Evolutionary conservation across 2,113 vertebrate genomes (phyloP).

Genomic region (Procapra przewalskii): DNA sequence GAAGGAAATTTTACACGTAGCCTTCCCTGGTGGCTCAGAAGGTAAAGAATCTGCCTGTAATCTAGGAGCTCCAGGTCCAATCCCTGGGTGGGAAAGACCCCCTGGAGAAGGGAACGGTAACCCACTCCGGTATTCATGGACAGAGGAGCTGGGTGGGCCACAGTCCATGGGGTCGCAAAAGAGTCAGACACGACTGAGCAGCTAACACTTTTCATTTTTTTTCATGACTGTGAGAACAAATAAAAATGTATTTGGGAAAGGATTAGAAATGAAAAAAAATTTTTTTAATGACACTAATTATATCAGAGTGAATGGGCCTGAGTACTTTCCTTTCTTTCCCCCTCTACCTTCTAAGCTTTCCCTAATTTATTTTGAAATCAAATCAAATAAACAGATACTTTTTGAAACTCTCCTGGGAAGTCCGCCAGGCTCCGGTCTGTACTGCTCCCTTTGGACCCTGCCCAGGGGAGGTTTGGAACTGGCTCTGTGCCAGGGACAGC

Average conservation of each 20-base stretch:
- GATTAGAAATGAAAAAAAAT: not conserved
- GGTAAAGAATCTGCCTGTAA: not conserved
- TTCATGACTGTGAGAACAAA: rapidly evolving
- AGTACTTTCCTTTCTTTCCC: not conserved
- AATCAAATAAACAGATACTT: not conserved
- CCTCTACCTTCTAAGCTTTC: not conserved
- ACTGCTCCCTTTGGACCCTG: not conserved
- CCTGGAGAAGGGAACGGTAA: not conserved
- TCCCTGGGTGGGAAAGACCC: not conserved
- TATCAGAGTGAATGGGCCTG: not conserved
- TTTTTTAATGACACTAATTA: not conserved
- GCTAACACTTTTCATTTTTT: not conserved
- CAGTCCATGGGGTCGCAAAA: not conserved
- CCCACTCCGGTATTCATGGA: not conserved
- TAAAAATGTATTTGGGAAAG: not conserved
- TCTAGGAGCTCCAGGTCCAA: not conserved
- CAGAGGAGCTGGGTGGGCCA: not conserved
- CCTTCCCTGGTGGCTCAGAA: not conserved
- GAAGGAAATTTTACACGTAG: rapidly evolving
- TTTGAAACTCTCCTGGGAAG: not conserved
- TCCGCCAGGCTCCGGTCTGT: not conserved
- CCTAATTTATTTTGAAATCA: not conserved
- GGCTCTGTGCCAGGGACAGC: not conserved
- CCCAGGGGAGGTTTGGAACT: not conserved
- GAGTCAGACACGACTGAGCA: not conserved